Base-by-base conservation (phyloP, 2,888 invertebrate genomes). In the Campaea margaritaria region DNA sequence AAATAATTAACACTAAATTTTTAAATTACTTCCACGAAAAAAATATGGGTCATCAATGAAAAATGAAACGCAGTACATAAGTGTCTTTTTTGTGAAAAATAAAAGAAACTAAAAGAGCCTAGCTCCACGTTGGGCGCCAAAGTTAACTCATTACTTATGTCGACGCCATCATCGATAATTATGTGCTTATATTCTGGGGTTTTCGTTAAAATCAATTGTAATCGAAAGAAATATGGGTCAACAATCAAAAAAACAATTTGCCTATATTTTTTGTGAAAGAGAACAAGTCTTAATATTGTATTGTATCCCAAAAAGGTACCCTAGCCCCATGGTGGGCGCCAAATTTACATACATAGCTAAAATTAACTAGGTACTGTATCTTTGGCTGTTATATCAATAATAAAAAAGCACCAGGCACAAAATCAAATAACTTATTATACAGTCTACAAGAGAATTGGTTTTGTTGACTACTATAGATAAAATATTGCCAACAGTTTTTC, bases 381-480 rank as follows among this genome's bases (percentile, higher is more conserved):
- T 49, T 51, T 57, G 62, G 57, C 65, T 52, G 49, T 65, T 52
- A 61, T 58, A 61, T 64, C 62, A 58, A 53, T 52, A 47, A 60
- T 53, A 48, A 64, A 62, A 61, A 50, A 56, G 62, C 47, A 70
- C 79, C 82, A 81, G 82, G 79, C 76, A 75, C 75, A 79, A 80
- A 78, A 75, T 77, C 74, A 59, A 64, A 56, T 60, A 74, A 72
- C 31, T 51, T 54, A 58, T 51, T 62, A 65, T 78, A 76, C 76
- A 78, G 66, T 78, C 76, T 72, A 73, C 72, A 74, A 73, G 77
- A 81, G 74, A 83, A 82, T 81, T 79, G 78, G 79, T 78, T 75
- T 64, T 67, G 67, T 69, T 60, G 67, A 55, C 58, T 58, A 59
- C 51, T 60, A 62, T 50, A 59, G 31, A 44, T 52, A 60, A 56